A percentile compares a stretch with the other conserved stretches of the same genome.
Conservation (phyloP, 2,888 invertebrate species). For the Macroteleia sp. region DNA sequence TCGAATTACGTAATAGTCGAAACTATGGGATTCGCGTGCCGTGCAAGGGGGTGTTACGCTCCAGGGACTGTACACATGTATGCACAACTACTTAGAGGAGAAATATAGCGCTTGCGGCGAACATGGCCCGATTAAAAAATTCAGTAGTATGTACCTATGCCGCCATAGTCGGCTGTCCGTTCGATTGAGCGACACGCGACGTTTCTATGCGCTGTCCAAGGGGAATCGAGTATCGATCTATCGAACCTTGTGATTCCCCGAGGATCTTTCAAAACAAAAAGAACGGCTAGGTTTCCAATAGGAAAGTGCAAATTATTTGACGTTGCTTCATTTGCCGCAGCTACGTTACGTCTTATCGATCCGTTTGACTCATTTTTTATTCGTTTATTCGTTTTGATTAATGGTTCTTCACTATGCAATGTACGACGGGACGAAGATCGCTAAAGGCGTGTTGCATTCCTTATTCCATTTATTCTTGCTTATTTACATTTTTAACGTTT, state of each 20-base stretch:
- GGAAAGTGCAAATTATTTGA: too few species aligned
- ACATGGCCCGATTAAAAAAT: constrained; percentile 64
- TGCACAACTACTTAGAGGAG: constrained; percentile 43
- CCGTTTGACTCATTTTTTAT: too few species aligned
- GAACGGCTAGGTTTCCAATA: too few species aligned
- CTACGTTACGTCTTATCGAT: too few species aligned
- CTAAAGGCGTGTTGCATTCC: too few species aligned
- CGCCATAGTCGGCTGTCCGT: constrained; percentile 47
- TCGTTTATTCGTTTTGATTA: too few species aligned
- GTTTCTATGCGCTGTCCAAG: constrained; percentile 49
- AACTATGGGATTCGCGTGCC: constrained; percentile 64
- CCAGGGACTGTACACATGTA: constrained; percentile 46
- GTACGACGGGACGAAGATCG: too few species aligned
- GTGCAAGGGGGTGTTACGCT: constrained; percentile 58
- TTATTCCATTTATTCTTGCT: too few species aligned
- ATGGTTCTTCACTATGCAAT: too few species aligned
- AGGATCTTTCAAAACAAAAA: constrained; percentile 41
- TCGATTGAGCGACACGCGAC: constrained; percentile 66
- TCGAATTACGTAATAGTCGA: constrained; percentile 64
- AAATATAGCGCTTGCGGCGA: constrained; percentile 54
- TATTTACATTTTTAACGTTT: too few species aligned
- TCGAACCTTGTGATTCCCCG: constrained; percentile 42
- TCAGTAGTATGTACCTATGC: constrained; percentile 58
- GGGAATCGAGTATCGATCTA: constrained; percentile 63
- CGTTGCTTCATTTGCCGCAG: too few species aligned